A percentile compares a stretch with the other conserved stretches of the same genome.
Conservation (phyloP, 35 echinoderm and acorn worm genomes). For the Anneissia japonica region DNA sequence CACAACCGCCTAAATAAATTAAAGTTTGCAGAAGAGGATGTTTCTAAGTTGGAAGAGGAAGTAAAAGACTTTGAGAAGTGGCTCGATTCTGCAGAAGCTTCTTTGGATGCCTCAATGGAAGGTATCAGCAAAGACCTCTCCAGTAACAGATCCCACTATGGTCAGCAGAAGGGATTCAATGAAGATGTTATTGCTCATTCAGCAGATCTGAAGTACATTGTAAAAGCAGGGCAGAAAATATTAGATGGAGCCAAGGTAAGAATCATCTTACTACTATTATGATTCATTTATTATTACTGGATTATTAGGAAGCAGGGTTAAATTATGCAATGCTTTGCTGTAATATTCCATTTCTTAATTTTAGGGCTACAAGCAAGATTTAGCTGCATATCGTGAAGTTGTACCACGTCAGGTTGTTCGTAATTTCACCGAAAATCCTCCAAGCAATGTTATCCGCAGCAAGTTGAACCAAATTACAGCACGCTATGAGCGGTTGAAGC, state of each 20-base stretch:
- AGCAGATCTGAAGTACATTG: slow-evolving; percentile 91
- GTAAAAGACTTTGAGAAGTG: slow-evolving; percentile 64
- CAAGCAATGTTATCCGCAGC: slow-evolving; percentile 61
- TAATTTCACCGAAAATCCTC: slow-evolving; percentile 67
- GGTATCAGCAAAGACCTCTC: slow-evolving; percentile 50
- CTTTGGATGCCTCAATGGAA: slow-evolving; percentile 43
- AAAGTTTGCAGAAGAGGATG: slow-evolving; percentile 68
- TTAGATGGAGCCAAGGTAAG: slow-evolving; percentile 81
- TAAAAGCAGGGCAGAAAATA: slow-evolving; percentile 92
- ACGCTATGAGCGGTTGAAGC: slow-evolving; percentile 79
- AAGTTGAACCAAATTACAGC: slow-evolving; percentile 54
- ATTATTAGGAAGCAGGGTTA: background rate
- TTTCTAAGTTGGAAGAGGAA: slow-evolving; percentile 81
- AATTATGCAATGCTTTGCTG: too few relatives aligned
- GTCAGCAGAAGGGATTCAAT: slow-evolving; percentile 63
- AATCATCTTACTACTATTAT: background rate
- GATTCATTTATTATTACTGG: background rate
- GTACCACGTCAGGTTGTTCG: slow-evolving; percentile 68
- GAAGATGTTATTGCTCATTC: slow-evolving; percentile 87
- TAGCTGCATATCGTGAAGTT: slow-evolving; percentile 69
- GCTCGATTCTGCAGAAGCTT: slow-evolving; percentile 67
- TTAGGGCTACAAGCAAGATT: slow-evolving; percentile 82
- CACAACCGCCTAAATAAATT: slow-evolving; percentile 63
- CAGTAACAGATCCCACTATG: slow-evolving; percentile 57
- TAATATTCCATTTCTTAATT: background rate